Evolutionary conservation across 2,888 invertebrate genomes (phyloP), one percentile per base, ranked within the genome.

Genomic region (Thereva unica): DNA sequence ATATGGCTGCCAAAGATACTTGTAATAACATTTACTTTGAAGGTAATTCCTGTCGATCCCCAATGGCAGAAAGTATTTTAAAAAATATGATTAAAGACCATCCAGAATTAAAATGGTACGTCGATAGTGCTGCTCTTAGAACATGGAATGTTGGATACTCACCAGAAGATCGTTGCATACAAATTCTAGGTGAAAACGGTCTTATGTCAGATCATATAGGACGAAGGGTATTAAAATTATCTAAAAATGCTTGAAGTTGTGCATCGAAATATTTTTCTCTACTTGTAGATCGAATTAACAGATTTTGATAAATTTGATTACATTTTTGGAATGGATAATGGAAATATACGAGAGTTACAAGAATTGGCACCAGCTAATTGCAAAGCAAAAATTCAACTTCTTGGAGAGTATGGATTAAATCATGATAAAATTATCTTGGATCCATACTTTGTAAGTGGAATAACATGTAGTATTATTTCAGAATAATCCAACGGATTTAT

Each of bases 31-130:
- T 49, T 49, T 3, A 10, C 9, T 40, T 42, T n/a, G 0, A 37
- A 91, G 96, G 96, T 6, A 97, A 97, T 76, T 95, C 95, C 71
- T 97, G 97, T 78, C 87, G 97, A 4, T 96, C 96, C 4, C 95
- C 97, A 0, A 96, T 95, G 78, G 96, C 95, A 8, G 96, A 96
- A 79, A 94, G 92, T 7, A 89, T 96, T 1, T 92, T 96, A 76
- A 82, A 84, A 56, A 53, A 76, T 67, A 55, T 77, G 7, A 67
- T 77, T 3, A 7, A 50, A 0, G 64, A 49, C 5, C n/a, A 52
- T 23, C 9, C 6, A 40, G 66, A 74, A 10, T 69, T 77, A 3
- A 55, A 84, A 74, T 97, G 95, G 95, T 83, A 86, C 68, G 88
- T 92, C 2, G 94, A 96, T 75, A 96, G 95, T 82, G 95, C 95